These are phyloP conservation scores for Macquaria ambigua DNA, from an alignment of 2,113 vertebrate species.

Conservation along the genomic window DNA sequence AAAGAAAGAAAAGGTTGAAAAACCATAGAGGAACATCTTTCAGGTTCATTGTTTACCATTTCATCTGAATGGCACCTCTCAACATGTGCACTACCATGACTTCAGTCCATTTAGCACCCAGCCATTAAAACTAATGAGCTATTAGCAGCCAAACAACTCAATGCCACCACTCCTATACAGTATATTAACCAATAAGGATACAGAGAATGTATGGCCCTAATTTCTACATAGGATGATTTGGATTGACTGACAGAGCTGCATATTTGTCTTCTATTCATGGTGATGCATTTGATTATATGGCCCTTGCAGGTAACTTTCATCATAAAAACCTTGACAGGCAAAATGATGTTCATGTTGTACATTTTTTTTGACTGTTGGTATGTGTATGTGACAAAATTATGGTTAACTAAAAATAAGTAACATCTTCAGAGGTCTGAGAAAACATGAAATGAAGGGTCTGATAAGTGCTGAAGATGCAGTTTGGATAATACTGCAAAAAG, in stretches of 20 bases:
- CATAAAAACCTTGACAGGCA: conserved; percentile 1
- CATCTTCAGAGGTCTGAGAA: conserved; percentile 5
- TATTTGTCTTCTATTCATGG: neutral
- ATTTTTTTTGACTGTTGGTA: neutral
- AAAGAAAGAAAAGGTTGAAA: conserved; percentile 12
- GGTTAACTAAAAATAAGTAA: conserved; percentile 8
- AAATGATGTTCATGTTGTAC: neutral
- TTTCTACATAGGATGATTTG: neutral
- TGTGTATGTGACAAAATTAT: neutral
- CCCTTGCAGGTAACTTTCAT: neutral
- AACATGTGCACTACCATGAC: conserved; percentile 26
- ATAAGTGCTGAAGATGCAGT: conserved; percentile 2
- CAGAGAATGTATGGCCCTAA: neutral
- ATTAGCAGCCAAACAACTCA: conserved; percentile 54
- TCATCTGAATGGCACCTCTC: conserved; percentile 47
- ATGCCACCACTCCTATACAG: neutral
- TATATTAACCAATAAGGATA: conserved; percentile 15
- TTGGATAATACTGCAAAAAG: neutral
- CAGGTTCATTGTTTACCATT: conserved; percentile 56
- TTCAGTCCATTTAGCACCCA: conserved; percentile 65
- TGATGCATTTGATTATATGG: neutral
- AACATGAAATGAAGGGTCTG: conserved; percentile 11
- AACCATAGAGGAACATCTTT: conserved; percentile 23
- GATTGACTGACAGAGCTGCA: neutral
- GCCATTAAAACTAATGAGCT: conserved; percentile 67